Base-by-base conservation (phyloP, 2,888 invertebrate genomes). In the Mylabris sibirica region DNA sequence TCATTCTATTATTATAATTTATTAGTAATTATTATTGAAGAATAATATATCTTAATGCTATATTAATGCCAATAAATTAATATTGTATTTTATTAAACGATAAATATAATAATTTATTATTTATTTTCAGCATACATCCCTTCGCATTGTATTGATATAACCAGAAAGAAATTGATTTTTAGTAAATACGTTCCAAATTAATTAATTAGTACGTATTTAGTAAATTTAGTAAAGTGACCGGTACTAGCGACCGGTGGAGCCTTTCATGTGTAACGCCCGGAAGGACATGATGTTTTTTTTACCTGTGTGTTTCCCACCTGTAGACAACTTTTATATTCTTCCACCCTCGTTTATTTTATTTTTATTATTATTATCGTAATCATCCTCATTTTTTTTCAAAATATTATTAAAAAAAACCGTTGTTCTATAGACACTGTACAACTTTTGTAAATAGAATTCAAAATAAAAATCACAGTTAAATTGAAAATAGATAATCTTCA, bases 181-280 rank as follows among this genome's bases (percentile, higher is more conserved):
- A 11, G 57, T 11, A 24, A 63, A 66, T 71, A 71, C 71, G 71
- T 71, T 68, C 71, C 66, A 68, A 71, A 68, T 57, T 68, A 66
- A 68, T 66, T 68, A 71, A 64, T 60, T 68, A 24, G 14, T 57
- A 71, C 71, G 71, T 71, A 71, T 65, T 68, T 64, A 59, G 65
- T n/a, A n/a, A 72, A 70, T 72, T 66, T 70, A 26, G 68, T 71
- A 61, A 70, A 75, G 75, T 74, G 75, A 74, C 76, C 76, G 75
- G 76, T 75, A 75, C 67, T 38, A 59, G 68, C 68, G 73, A 75
- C 75, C 77, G 76, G 75, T 77, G 74, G 65, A 75, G 66, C 74
- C 74, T 76, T 74, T 76, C 75, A 77, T 75, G 77, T 77, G 76
- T 76, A 70, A 77, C 76, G 72, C 72, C 75, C 75, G 75, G 75